These are phyloP conservation scores for Coronaproctus castanopsis DNA, from an alignment of 2,888 invertebrate genomes.

Conservation along the genomic window DNA sequence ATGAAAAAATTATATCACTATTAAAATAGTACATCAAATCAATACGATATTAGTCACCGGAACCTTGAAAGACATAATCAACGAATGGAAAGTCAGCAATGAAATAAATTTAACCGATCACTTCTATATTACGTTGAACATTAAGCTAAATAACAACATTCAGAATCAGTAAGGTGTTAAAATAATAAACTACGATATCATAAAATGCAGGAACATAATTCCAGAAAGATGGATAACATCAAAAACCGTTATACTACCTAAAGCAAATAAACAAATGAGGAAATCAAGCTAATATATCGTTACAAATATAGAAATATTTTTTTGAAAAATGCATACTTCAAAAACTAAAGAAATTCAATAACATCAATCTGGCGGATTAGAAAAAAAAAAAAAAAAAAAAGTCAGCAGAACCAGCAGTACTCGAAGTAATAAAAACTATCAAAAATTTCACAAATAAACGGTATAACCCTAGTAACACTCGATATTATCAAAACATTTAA, in stretches of 20 bases:
- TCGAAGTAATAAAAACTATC: background rate
- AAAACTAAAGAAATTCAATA: background rate
- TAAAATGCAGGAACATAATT: background rate
- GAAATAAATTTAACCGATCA: background rate
- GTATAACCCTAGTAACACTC: background rate
- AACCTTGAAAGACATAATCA: background rate
- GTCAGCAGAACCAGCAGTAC: background rate
- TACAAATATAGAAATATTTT: background rate
- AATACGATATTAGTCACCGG: background rate
- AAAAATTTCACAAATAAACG: background rate
- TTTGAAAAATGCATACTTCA: background rate
- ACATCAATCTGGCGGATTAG: background rate
- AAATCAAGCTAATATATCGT: background rate
- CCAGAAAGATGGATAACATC: background rate
- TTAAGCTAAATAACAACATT: background rate
- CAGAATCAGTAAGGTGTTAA: too few relatives aligned
- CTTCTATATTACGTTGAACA: background rate
- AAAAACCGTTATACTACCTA: background rate
- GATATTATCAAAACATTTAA: background rate
- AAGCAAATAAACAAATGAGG: background rate
- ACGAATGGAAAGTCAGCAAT: background rate
- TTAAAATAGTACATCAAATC: background rate
- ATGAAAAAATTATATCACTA: background rate
- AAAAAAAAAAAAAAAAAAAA: background rate
- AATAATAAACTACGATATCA: background rate